Base-by-base conservation (phyloP, 2,113 vertebrate species). In the Speoplatyrhinus poulsoni region DNA sequence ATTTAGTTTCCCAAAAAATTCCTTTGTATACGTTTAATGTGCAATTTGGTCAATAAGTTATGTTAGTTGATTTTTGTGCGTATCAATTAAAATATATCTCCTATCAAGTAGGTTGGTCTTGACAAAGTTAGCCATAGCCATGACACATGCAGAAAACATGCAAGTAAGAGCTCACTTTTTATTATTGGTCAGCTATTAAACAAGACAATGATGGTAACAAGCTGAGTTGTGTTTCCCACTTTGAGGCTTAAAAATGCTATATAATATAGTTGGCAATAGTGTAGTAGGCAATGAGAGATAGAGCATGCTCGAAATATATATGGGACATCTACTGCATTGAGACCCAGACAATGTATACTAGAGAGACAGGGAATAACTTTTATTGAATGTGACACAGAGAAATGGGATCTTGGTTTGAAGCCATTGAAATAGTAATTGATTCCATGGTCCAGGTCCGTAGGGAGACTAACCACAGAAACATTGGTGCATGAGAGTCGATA, bases 351-450 rank as follows among this genome's bases (percentile, higher is more conserved):
- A 58, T 19, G 59, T 68, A 49, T 69, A 65, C 12, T 0, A 59
- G 55, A 65, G 65, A 71, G 76, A 82, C 75, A 46, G 75, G 70
- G 83, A 87, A 85, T 78, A 69, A 76, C 61, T 87, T 88, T 88
- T 81, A 91, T 85, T 73, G 81, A 89, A 83, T 67, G 72, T 84
- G 85, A 85, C 87, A 77, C 79, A 60, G 55, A 87, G 78, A 89
- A 87, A 90, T 85, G 78, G 84, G 82, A 82, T 88, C 74, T 83
- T 75, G 81, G 76, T 83, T 82, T 80, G 82, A 76, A 69, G 78
- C 66, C 67, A 82, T 26, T 75, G 76, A 75, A 77, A 72, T 46
- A 76, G 75, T 84, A 89, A 91, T 89, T 82, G 87, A 88, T 85
- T 88, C 81, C 76, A 77, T 66, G 77, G 73, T 78, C 77, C 65